phyloP scores from a whole-genome alignment of 2,113 vertebrate species.

The Todiramphus chloris region DNA sequence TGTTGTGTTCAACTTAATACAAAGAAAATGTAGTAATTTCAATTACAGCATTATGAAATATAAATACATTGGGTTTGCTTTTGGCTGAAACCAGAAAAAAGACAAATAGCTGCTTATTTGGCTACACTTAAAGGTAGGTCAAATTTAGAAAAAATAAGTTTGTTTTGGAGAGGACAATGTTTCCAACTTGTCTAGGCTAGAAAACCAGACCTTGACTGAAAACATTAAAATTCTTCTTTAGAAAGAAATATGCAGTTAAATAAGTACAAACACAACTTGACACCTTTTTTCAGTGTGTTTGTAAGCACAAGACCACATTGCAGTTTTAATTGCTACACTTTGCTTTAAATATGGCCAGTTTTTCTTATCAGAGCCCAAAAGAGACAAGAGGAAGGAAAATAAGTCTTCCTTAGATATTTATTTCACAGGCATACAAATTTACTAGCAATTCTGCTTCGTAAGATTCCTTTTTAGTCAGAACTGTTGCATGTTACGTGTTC shows the following conservation, averaged over 20 bases:
- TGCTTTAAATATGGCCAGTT: background rate
- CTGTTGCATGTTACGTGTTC: background rate
- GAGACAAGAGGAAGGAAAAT: background rate
- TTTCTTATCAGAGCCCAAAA: background rate
- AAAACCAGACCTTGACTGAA: background rate
- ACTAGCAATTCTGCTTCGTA: background rate
- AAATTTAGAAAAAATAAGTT: background rate
- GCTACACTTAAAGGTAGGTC: conserved; percentile 12
- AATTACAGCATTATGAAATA: background rate
- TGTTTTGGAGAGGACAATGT: conserved; percentile 8
- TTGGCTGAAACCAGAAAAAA: conserved; percentile 30
- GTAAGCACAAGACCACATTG: background rate
- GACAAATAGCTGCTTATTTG: conserved; percentile 28
- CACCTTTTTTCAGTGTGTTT: background rate
- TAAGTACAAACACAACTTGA: background rate
- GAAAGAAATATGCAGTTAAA: background rate
- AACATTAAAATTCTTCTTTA: background rate
- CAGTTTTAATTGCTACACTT: background rate
- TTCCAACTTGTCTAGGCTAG: background rate
- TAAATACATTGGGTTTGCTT: background rate
- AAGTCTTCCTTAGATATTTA: background rate
- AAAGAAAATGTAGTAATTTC: background rate
- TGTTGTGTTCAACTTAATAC: background rate
- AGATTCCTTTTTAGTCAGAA: background rate
- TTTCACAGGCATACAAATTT: background rate